A percentile compares a stretch with the other conserved stretches of the same genome.
phyloP scores from a whole-genome alignment of 64 coral and sea anemone genomes.

The Pachyseris speciosa region DNA sequence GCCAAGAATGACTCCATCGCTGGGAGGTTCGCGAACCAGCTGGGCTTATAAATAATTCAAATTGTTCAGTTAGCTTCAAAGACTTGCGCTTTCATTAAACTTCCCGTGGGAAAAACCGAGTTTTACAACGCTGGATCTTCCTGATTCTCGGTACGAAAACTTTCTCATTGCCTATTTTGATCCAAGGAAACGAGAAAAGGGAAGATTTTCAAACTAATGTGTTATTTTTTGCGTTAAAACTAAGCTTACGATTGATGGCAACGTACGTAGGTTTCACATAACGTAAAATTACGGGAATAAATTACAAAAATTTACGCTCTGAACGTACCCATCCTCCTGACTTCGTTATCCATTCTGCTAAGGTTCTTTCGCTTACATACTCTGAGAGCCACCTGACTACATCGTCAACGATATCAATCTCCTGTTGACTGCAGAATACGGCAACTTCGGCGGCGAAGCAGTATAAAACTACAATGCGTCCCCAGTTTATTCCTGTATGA shows the following conservation, averaged over 20 bases:
- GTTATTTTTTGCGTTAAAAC: background rate
- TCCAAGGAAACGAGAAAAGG: background rate
- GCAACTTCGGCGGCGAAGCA: constrained; percentile 78
- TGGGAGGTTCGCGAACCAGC: background rate
- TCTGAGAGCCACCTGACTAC: constrained; percentile 76
- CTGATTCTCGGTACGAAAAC: background rate
- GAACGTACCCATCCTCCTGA: constrained; percentile 89
- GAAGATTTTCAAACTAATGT: background rate
- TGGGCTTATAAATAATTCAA: constrained; percentile 34
- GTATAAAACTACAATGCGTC: constrained; percentile 77
- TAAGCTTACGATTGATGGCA: background rate
- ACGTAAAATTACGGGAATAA: constrained; percentile 42
- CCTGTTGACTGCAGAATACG: constrained; percentile 48
- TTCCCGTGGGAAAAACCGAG: constrained; percentile 40
- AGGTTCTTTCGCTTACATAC: constrained; percentile 57
- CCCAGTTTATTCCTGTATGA: constrained; percentile 81
- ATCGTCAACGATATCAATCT: constrained; percentile 58
- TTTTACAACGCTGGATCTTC: background rate
- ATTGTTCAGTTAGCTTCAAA: background rate
- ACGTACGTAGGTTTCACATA: background rate
- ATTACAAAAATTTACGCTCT: background rate
- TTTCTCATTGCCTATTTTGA: background rate
- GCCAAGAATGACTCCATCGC: background rate
- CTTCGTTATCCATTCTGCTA: constrained; percentile 75
- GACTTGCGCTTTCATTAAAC: background rate